Conservation (phyloP, 2,113 vertebrate genomes). For the Anthoscopus minutus region DNA sequence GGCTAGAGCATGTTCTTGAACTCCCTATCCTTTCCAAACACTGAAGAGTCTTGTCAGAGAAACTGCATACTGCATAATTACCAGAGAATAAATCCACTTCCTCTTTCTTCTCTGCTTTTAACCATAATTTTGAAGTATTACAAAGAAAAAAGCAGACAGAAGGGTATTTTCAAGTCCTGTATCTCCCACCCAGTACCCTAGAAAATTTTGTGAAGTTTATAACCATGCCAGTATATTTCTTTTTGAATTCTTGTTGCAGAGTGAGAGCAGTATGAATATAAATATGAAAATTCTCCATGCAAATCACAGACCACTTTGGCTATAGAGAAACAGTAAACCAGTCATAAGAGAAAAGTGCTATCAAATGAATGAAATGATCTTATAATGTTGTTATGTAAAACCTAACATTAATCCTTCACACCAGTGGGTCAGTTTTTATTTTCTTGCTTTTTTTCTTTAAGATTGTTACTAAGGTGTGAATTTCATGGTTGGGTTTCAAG, state of each 20-base stretch:
- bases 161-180: neutral
- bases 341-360: neutral
- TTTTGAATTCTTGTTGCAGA: neutral
- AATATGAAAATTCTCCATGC: neutral
- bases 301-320: neutral
- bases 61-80: neutral
- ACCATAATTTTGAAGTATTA: neutral
- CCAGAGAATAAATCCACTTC: neutral
- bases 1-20: neutral
- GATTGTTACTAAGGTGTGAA: neutral
- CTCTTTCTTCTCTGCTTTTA: neutral
- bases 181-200: neutral
- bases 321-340: neutral
- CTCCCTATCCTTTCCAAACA: neutral
- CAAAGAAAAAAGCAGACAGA: neutral
- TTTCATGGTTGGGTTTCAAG: neutral
- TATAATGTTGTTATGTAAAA: neutral
- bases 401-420: neutral
- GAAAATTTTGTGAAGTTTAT: neutral
- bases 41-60: neutral
- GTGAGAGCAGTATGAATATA: neutral
- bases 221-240: neutral
- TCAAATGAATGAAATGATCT: neutral
- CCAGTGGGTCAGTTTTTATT: neutral
- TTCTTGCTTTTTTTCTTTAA: neutral